Conservation (phyloP, 2,797 vertebrate genomes). For the Neosilurus hyrtlii region DNA sequence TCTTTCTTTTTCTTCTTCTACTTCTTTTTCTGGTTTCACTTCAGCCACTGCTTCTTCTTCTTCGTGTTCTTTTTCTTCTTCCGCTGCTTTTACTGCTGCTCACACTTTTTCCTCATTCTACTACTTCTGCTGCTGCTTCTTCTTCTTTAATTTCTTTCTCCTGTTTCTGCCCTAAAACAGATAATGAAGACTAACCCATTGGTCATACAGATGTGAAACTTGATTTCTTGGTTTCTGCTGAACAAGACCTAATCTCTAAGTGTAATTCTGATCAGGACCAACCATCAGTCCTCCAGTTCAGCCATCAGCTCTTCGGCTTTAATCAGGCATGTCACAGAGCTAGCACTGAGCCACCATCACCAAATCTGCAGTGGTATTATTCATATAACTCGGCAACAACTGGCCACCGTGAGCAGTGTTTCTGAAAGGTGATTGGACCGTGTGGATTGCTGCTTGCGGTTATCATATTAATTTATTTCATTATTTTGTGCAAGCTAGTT, state of each 20-base stretch:
- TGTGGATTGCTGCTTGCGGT: background rate
- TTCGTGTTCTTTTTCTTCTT: no score
- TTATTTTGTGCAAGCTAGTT: slow-evolving; percentile 8
- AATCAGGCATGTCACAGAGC: background rate
- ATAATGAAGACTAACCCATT: background rate
- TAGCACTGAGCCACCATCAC: background rate
- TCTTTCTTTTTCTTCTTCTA: background rate
- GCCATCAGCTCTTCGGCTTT: background rate
- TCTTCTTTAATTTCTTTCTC: background rate
- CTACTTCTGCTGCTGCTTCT: background rate
- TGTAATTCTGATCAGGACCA: background rate
- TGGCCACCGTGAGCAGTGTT: background rate
- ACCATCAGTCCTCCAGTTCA: background rate
- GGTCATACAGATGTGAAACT: background rate
- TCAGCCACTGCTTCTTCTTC: no score
- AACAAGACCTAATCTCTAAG: background rate
- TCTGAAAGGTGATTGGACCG: background rate
- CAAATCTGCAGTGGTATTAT: background rate
- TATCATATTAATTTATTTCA: background rate
- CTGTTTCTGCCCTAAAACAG: background rate
- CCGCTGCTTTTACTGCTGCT: no score
- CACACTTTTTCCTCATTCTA: background rate
- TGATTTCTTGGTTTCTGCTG: background rate
- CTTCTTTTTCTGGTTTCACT: background rate
- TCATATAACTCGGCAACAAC: background rate